Evolutionary conservation across 2,797 vertebrate genomes (phyloP), one percentile per base, ranked within the genome.

Genomic region (Rhabdomys pumilio): DNA sequence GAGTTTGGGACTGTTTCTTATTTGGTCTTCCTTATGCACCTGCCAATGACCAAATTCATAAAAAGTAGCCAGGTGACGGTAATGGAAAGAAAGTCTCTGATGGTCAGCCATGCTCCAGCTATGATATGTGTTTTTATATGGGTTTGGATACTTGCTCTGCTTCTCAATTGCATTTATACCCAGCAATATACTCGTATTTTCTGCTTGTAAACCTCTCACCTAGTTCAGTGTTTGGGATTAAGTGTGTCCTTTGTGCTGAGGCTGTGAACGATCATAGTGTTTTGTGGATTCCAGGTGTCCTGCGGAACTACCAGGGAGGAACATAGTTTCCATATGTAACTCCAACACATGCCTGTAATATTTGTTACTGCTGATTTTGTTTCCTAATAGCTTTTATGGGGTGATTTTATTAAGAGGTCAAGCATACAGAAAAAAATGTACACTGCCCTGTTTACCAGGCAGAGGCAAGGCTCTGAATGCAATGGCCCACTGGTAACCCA

Each of bases 201-300:
- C 88, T 97, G 50, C 79, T 90, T n/a, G 38, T 95, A 83, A 97
- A 97, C 91, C n/a, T 72, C 61, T 81, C 55, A 73, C 44, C 57
- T 81, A 50, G 38, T 89, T 92, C 38, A 80, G 34, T 47, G 50
- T 38, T 50, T 73, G 34, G 29, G 41, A 41, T 94, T 87, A 81
- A 73, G 59, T 91, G 2, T 31, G 38, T 80, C 61, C 81, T 96
- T 90, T 87, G 12, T 50, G 0, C 3, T 31, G 13, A n/a, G 9
- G 24, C 69, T 93, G 14, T 83, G 17, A 12, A 38, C 44, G 34
- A 61, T 65, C 6, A 7, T 12, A 29, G 76, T 69, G 44, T 85
- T 88, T 79, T 86, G 7, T 59, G 24, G 73, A 24, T 79, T 69
- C 47, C 88, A 95, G 79, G 85, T 88, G 88, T 93, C 0, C 1